Evolutionary conservation across 2,888 invertebrate genomes (phyloP).

Genomic region (Stenichneumon culpator): DNA sequence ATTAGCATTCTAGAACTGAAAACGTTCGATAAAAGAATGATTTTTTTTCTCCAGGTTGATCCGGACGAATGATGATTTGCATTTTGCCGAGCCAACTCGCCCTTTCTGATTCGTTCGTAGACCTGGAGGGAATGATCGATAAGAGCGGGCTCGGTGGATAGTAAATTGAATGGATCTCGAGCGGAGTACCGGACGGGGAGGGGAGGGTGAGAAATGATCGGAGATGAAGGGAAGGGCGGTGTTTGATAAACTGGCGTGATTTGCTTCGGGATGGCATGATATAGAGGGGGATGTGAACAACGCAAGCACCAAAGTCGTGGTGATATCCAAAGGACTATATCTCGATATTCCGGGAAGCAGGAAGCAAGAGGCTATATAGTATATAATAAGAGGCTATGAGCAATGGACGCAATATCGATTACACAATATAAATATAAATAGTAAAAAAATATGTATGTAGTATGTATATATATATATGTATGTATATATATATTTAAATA

Average conservation of each 20-base stretch:
- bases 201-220: slow-evolving; percentile 23
- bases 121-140: slow-evolving; percentile 40
- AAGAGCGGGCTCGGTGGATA: slow-evolving; percentile 17
- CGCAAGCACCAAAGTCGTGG: slow-evolving; percentile 71
- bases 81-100: slow-evolving; percentile 2
- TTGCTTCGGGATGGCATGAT: slow-evolving; percentile 24
- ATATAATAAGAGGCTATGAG: slow-evolving; percentile 78
- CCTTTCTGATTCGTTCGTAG: slow-evolving; percentile 36
- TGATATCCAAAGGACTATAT: slow-evolving; percentile 55
- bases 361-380: slow-evolving; percentile 72
- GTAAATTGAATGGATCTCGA: slow-evolving; percentile 43
- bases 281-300: slow-evolving; percentile 40
- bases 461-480: slow-evolving; percentile 70
- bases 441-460: slow-evolving; percentile 69
- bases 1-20: slow-evolving; percentile 23
- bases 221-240: slow-evolving; percentile 15
- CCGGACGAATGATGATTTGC: slow-evolving; percentile 24
- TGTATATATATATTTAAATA: slow-evolving; percentile 70
- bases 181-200: slow-evolving; percentile 22
- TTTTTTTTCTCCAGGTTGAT: background rate
- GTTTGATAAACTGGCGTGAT: slow-evolving; percentile 43
- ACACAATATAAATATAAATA: slow-evolving; percentile 78
- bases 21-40: slow-evolving; percentile 29
- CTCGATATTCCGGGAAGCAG: slow-evolving; percentile 72
- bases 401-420: slow-evolving; percentile 81